Evolutionary conservation across 35 echinoderm and acorn worm genomes (phyloP).

Genomic region (Eucidaris tribuloides): DNA sequence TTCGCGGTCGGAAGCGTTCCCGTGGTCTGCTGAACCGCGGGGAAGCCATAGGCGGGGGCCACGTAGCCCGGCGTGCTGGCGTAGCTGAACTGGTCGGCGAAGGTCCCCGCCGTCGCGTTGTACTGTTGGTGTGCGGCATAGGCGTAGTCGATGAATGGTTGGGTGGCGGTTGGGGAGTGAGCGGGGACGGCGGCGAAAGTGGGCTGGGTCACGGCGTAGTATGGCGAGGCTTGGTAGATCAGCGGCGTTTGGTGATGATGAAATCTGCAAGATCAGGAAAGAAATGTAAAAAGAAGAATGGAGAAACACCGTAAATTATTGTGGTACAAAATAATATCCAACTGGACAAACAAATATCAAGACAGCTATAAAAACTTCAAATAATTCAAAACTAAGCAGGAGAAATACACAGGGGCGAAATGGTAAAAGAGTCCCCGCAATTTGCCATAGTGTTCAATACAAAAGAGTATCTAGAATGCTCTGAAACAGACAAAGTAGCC

Average conservation of each 20-base stretch:
- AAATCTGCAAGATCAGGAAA: no score
- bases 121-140: conserved; percentile 15
- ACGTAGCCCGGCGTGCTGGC: conserved; percentile 20
- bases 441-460: no score
- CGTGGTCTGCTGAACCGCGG: not conserved
- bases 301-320: no score
- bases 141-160: conserved; percentile 27
- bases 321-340: no score
- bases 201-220: conserved; percentile 24
- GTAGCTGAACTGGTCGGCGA: conserved; percentile 18
- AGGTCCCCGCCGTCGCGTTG: conserved; percentile 16
- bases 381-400: no score
- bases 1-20: not conserved
- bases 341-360: no score
- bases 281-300: no score
- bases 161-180: conserved; percentile 10
- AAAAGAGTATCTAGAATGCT: no score
- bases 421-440: no score
- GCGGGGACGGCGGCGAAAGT: conserved; percentile 12
- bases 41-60: conserved; percentile 5
- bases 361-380: no score
- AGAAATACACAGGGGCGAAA: no score
- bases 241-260: conserved; percentile 12
- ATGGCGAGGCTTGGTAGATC: conserved; percentile 28
- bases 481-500: no score